phyloP scores from a whole-genome alignment of 2,888 invertebrate species.

The Drosophila meridiana region DNA sequence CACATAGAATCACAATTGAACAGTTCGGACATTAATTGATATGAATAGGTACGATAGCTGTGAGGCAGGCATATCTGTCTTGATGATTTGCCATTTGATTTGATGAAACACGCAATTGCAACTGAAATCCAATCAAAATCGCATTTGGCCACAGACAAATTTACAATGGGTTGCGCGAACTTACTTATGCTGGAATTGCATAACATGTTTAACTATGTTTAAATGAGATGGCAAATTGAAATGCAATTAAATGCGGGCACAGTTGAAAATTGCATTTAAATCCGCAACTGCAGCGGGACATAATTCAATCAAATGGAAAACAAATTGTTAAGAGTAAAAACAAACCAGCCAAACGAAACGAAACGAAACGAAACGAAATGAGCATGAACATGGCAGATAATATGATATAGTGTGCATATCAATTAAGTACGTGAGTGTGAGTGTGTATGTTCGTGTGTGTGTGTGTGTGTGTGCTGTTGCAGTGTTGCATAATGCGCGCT shows the following conservation, averaged over 20 bases:
- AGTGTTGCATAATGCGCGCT: constrained; percentile 26
- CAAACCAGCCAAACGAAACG: constrained; percentile 14
- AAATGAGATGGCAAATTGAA: constrained; percentile 25
- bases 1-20: constrained; percentile 2
- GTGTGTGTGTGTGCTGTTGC: neutral
- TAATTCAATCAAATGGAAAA: constrained; percentile 43
- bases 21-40: constrained; percentile 30
- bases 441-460: neutral
- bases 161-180: neutral
- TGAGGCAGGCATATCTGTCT: neutral
- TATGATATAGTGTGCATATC: constrained; percentile 24
- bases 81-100: neutral
- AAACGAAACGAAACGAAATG: constrained; percentile 16
- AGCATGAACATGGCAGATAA: constrained; percentile 21
- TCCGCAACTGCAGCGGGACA: constrained; percentile 18
- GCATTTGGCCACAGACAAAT: neutral
- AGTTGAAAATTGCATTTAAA: constrained; percentile 13
- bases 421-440: constrained; percentile 17
- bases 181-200: constrained; percentile 15
- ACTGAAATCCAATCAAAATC: neutral
- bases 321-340: constrained; percentile 30
- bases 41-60: constrained; percentile 7
- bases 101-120: neutral
- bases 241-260: constrained; percentile 25
- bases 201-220: neutral